Conservation (phyloP, 2,888 invertebrate species). For the Saturnia japonica region DNA sequence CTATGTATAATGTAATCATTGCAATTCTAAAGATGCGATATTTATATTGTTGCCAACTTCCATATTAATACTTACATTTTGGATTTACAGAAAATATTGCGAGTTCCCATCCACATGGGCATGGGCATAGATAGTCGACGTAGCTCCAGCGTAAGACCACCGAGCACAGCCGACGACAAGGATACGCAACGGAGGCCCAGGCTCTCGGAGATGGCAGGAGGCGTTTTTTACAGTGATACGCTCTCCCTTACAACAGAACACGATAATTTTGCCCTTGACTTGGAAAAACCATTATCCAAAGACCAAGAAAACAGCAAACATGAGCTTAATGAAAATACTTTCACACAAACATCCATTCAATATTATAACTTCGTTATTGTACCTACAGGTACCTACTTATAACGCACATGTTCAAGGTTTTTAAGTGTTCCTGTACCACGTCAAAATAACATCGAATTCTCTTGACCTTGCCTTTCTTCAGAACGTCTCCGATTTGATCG, state of each 20-base stretch:
- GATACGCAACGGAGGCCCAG: constrained; percentile 71
- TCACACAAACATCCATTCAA: constrained; percentile 42
- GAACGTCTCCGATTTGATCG: too few relatives aligned
- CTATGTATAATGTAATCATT: too few relatives aligned
- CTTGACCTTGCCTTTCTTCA: too few relatives aligned
- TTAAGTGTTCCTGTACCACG: background rate
- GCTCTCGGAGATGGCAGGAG: constrained; percentile 74
- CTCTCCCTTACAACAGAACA: constrained; percentile 54
- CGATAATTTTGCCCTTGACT: constrained; percentile 70
- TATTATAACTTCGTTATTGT: background rate
- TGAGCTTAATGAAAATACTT: constrained; percentile 40
- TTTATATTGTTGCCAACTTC: too few relatives aligned
- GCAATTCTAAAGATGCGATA: too few relatives aligned
- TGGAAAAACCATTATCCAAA: constrained; percentile 59
- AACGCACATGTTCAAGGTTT: background rate
- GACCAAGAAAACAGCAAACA: constrained; percentile 52
- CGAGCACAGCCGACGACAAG: constrained; percentile 67
- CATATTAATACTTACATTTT: constrained; percentile 12
- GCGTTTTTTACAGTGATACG: constrained; percentile 74
- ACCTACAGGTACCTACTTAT: background rate
- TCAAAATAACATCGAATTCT: background rate
- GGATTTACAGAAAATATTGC: constrained; percentile 58
- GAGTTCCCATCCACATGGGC: constrained; percentile 63
- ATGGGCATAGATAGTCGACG: constrained; percentile 68
- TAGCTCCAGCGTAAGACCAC: constrained; percentile 73